Evolutionary conservation across 1,140 invertebrate genomes (phyloP).

Genomic region (Drosophila equinoxialis): DNA sequence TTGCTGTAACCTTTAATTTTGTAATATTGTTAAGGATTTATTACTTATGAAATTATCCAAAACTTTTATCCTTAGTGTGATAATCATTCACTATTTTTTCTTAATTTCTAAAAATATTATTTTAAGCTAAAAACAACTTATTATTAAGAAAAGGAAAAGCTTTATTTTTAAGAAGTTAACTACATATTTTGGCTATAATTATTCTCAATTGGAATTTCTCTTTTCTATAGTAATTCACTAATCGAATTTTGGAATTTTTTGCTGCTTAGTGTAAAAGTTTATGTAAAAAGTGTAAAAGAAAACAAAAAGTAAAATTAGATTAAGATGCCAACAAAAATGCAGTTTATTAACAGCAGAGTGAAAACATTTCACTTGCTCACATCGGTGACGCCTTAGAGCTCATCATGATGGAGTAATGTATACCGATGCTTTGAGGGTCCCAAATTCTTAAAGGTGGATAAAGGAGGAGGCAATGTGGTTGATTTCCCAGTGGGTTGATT

Average conservation of each 20-base stretch:
- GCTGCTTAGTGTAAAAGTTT: conserved; percentile 32
- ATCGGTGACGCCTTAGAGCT: conserved; percentile 45
- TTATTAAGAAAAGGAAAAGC: too few species aligned
- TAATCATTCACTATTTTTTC: too few species aligned
- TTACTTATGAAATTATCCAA: too few species aligned
- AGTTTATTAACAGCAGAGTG: conserved; percentile 62
- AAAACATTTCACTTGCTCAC: not conserved
- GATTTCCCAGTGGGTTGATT: not conserved
- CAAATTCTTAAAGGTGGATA: conserved; percentile 58
- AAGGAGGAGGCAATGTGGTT: not conserved
- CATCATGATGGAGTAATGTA: conserved; percentile 61
- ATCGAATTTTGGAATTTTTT: not conserved
- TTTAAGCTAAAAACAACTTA: too few species aligned
- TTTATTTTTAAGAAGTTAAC: too few species aligned
- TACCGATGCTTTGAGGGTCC: conserved; percentile 65
- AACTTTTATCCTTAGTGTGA: too few species aligned
- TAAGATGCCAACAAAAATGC: conserved; percentile 51
- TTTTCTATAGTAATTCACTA: too few species aligned
- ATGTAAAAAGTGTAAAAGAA: not conserved
- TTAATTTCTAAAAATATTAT: too few species aligned
- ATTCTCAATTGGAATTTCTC: too few species aligned
- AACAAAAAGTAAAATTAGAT: conserved; percentile 25
- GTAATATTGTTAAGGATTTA: too few species aligned
- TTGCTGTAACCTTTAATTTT: too few species aligned
- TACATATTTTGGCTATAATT: too few species aligned